A percentile compares a stretch with the other conserved stretches of the same genome.
These are phyloP conservation scores for Perca flavescens DNA, from an alignment of 2,113 vertebrate species.

Conservation along the genomic window DNA sequence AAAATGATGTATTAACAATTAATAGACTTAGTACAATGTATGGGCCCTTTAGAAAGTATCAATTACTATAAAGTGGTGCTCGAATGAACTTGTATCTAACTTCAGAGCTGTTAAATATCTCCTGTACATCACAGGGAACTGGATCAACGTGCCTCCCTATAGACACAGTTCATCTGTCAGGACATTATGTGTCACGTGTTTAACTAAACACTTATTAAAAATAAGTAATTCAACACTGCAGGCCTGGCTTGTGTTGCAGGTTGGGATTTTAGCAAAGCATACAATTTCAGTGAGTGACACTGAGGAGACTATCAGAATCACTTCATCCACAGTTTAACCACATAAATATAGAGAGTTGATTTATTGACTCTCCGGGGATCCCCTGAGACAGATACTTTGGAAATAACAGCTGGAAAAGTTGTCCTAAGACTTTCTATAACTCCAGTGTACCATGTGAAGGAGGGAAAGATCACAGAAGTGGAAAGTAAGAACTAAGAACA, in stretches of 20 bases:
- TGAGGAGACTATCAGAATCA: background rate
- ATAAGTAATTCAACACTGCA: background rate
- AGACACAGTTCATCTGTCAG: background rate
- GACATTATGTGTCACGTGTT: background rate
- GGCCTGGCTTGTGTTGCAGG: background rate
- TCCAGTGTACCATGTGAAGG: background rate
- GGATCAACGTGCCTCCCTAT: background rate
- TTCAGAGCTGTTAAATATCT: constrained; percentile 9
- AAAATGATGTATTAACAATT: background rate
- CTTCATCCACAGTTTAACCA: constrained; percentile 2
- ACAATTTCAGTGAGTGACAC: background rate
- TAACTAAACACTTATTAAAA: background rate
- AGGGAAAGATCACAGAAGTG: background rate
- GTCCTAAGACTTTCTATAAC: background rate
- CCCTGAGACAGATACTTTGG: background rate
- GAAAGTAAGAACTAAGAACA: background rate
- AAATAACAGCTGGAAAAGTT: constrained; percentile 3
- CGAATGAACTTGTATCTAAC: background rate
- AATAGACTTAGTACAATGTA: background rate
- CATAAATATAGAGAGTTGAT: background rate
- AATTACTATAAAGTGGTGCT: background rate
- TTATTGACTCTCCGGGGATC: background rate
- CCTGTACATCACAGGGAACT: background rate
- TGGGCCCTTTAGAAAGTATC: background rate
- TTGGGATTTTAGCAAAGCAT: background rate